Base-by-base conservation (phyloP, 2,888 invertebrate species). In the Melolontha melolontha region DNA sequence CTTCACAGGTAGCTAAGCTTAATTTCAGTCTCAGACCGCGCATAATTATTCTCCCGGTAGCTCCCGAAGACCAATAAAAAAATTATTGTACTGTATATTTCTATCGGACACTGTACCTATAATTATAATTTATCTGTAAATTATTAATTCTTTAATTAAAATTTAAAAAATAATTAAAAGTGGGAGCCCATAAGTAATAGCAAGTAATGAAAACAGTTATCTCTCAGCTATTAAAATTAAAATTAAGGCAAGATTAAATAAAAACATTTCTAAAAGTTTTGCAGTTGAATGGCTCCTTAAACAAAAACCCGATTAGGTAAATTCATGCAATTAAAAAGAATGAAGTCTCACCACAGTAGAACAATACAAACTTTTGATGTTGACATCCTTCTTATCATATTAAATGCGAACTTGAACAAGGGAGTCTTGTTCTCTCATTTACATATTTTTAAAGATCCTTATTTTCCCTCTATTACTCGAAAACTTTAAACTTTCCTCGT, bases 341-440 rank as follows among this genome's bases (percentile, higher is more conserved):
- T 47, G 44, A 64, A 67, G 42, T 64, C 34, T 16, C 64, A 47
- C 47, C 67, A 47, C 67, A 40, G 63, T 62, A 22, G 55, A 54
- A 64, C 67, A 67, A 67, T 67, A 54, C 54, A 67, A 67, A 67
- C 67, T 67, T 67, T 67, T 67, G 64, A 67, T 67, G 67, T 67
- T 67, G 67, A 67, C 67, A 67, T 67, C 64, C 52, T 63, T 67
- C 67, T 67, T 67, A 67, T 67, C 67, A 52, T 64, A 67, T 64
- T 64, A 63, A 67, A 67, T 39, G 54, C 54, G 54, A 67, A 67
- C 63, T 67, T 67, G 16, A 52, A 42, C 66, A 49, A 40, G 54
- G 29, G 39, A 63, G 39, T 44, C 64, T 47, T 52, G 40, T 64
- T 54, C 52, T 64, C 55, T 63, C 42, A 67, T 67, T 67, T 67